These are phyloP conservation scores for Apamea monoglypha DNA, from an alignment of 2,888 invertebrate species.

Conservation along the genomic window DNA sequence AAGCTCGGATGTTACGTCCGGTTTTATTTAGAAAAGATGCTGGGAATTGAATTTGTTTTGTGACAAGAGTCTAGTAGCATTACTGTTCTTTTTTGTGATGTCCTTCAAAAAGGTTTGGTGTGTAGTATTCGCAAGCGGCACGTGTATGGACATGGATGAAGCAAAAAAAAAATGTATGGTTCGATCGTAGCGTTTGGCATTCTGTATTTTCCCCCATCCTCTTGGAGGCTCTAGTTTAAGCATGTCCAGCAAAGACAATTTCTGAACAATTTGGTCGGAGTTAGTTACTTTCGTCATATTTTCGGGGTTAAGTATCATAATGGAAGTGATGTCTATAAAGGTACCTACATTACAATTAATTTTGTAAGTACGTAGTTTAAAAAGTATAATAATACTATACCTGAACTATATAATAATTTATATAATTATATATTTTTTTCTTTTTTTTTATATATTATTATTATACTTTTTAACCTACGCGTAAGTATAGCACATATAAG, in stretches of 20 bases:
- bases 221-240: neutral
- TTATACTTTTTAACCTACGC: too few relatives aligned
- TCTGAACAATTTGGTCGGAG: neutral
- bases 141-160: neutral
- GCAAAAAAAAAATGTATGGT: too few relatives aligned
- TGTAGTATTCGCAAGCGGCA: neutral
- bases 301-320: neutral
- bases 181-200: neutral
- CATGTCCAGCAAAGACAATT: neutral
- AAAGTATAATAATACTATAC: neutral
- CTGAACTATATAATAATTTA: too few relatives aligned
- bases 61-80: neutral
- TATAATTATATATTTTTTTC: too few relatives aligned
- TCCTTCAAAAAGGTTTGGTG: neutral
- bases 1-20: constrained; percentile 59
- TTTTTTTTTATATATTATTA: too few relatives aligned
- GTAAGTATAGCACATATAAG: too few relatives aligned
- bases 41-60: constrained; percentile 6
- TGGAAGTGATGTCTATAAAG: neutral
- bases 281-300: neutral
- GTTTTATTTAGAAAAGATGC: constrained; percentile 23
- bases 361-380: neutral
- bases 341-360: neutral
- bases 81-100: neutral
- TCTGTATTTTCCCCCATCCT: neutral